Conservation (phyloP, 2,797 vertebrate genomes). For the Merluccius polli region DNA sequence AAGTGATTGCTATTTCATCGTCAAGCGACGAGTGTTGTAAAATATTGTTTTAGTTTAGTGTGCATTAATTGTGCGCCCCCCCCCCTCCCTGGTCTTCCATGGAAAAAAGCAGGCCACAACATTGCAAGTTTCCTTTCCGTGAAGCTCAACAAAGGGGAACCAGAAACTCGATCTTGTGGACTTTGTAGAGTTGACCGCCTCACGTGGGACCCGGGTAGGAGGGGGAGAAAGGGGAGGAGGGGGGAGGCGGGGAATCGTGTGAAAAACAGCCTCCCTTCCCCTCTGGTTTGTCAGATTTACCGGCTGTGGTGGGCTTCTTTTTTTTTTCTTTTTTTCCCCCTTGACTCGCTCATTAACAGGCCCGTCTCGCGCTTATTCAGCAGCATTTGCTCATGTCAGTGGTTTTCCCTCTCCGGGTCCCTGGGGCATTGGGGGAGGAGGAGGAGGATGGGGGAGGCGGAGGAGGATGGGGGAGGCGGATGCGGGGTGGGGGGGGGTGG, state of each 20-base stretch:
- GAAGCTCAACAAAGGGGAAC: constrained; percentile 61
- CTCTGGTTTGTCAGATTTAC: constrained; percentile 44
- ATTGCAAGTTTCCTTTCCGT: constrained; percentile 54
- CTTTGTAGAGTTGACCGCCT: constrained; percentile 32
- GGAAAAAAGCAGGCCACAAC: constrained; percentile 61
- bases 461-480: too few species aligned
- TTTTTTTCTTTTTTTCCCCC: background rate
- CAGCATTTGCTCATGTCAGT: constrained; percentile 31
- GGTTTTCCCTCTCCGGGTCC: constrained; percentile 24
- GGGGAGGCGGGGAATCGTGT: background rate
- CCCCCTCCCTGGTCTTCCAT: constrained; percentile 36
- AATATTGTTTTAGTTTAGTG: background rate
- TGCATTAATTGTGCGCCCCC: background rate
- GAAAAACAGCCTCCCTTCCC: constrained; percentile 31
- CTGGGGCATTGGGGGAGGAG: constrained; percentile 42
- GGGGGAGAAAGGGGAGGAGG: background rate
- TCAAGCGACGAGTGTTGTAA: background rate
- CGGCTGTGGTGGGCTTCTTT: constrained; percentile 32
- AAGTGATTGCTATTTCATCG: background rate
- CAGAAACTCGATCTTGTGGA: constrained; percentile 60
- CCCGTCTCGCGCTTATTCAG: constrained; percentile 47
- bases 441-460: too few species aligned
- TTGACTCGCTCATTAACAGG: constrained; percentile 43
- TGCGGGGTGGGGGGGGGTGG: too few species aligned
- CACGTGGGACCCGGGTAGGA: background rate